Conservation (phyloP, 1,140 invertebrate species). For the Nephila pilipes region DNA sequence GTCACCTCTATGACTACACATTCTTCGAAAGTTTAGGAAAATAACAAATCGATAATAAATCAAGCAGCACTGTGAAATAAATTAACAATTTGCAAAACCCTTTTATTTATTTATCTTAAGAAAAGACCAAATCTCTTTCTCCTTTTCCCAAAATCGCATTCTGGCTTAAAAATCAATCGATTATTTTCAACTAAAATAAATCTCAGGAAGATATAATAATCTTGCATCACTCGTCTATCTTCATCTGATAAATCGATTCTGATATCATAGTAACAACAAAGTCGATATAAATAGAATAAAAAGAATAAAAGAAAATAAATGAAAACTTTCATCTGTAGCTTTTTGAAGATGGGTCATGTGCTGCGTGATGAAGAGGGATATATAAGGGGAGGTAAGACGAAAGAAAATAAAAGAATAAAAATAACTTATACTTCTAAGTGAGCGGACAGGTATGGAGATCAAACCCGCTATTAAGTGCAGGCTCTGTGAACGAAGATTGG, state of each 20-base stretch:
- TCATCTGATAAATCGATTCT: conserved; percentile 61
- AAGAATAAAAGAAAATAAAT: neutral
- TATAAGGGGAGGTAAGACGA: neutral
- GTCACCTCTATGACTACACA: no score
- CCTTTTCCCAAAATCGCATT: neutral
- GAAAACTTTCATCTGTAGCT: conserved; percentile 14
- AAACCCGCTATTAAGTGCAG: conserved; percentile 63
- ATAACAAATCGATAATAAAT: neutral
- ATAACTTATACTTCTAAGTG: neutral
- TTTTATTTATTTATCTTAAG: neutral
- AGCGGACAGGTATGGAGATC: neutral
- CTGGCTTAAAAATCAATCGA: neutral
- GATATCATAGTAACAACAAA: conserved; percentile 60
- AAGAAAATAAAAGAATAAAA: neutral
- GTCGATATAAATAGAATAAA: neutral
- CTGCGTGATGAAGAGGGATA: no score
- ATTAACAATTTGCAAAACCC: neutral
- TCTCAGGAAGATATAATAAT: conserved; percentile 12
- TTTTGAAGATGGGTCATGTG: neutral
- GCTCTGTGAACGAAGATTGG: conserved; percentile 51
- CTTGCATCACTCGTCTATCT: conserved; percentile 8
- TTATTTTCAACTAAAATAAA: conserved; percentile 43
- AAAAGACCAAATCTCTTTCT: neutral
- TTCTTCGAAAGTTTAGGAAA: neutral
- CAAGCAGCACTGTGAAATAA: neutral